Evolutionary conservation across 2,797 vertebrate genomes (phyloP).

Genomic region (Furcifer pardalis): DNA sequence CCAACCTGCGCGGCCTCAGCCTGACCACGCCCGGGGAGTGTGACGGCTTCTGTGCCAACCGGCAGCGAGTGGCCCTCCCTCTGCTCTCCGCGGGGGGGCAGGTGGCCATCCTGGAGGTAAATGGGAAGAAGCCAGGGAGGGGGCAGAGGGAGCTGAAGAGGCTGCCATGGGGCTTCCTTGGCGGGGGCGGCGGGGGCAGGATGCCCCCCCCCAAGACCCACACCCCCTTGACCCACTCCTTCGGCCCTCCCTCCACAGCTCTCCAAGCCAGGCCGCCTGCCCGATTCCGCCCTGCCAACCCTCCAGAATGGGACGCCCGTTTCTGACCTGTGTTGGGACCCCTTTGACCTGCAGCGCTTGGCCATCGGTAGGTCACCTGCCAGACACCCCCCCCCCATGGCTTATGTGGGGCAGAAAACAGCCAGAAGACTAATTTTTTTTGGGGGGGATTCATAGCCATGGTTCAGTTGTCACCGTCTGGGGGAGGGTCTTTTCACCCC

Average conservation of each 20-base stretch:
- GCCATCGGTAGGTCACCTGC: conserved; percentile 83
- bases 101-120: conserved; percentile 90
- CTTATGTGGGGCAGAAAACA: too few species aligned
- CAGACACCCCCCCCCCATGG: background rate
- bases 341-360: conserved; percentile 83
- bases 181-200: background rate
- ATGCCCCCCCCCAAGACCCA: background rate
- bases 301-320: conserved; percentile 88
- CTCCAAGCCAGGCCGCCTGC: conserved; percentile 85
- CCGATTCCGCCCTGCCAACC: conserved; percentile 83
- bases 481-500: background rate
- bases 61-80: conserved; percentile 83
- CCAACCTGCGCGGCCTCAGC: conserved; percentile 90
- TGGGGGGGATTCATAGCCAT: too few species aligned
- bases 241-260: conserved; percentile 73
- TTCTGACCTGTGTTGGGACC: conserved; percentile 91
- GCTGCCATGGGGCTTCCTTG: too few species aligned
- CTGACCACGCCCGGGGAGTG: conserved; percentile 93
- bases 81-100: conserved; percentile 90
- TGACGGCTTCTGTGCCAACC: conserved; percentile 90
- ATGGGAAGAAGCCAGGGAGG: fast-evolving
- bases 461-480: too few species aligned
- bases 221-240: background rate
- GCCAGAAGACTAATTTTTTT: too few species aligned
- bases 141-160: background rate